These are phyloP conservation scores for Eremophila alpestris DNA, from an alignment of 2,797 vertebrate genomes.

Conservation along the genomic window DNA sequence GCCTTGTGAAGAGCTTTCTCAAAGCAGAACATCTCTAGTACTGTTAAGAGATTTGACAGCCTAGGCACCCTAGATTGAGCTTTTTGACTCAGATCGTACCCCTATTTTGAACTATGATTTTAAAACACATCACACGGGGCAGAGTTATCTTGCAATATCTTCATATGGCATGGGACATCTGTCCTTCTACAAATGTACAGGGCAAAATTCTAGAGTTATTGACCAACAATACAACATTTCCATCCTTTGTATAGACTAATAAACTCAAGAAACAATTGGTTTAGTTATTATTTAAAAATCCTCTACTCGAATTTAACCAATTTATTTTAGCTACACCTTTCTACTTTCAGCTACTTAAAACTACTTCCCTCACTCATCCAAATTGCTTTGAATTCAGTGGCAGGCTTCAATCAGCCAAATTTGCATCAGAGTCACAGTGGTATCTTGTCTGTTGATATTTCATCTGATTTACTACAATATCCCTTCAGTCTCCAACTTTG, in stretches of 20 bases:
- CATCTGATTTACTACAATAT: background rate
- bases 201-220: background rate
- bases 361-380: background rate
- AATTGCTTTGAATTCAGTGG: background rate
- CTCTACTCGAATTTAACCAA: background rate
- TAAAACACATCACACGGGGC: background rate
- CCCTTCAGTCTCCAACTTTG: background rate
- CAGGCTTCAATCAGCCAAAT: background rate
- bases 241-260: background rate
- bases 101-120: background rate
- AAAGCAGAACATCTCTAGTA: background rate
- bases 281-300: slow-evolving; percentile 4
- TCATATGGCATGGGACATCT: background rate
- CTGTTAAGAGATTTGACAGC: background rate
- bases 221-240: background rate
- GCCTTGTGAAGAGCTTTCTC: background rate
- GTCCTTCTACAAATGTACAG: background rate
- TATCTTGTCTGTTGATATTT: background rate
- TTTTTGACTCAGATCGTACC: background rate
- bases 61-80: background rate
- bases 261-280: background rate
- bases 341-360: background rate
- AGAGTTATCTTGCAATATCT: background rate
- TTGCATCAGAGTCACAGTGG: background rate
- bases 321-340: background rate